Evolutionary conservation across 2,113 vertebrate genomes (phyloP).

Genomic region (Isurus oxyrinchus): DNA sequence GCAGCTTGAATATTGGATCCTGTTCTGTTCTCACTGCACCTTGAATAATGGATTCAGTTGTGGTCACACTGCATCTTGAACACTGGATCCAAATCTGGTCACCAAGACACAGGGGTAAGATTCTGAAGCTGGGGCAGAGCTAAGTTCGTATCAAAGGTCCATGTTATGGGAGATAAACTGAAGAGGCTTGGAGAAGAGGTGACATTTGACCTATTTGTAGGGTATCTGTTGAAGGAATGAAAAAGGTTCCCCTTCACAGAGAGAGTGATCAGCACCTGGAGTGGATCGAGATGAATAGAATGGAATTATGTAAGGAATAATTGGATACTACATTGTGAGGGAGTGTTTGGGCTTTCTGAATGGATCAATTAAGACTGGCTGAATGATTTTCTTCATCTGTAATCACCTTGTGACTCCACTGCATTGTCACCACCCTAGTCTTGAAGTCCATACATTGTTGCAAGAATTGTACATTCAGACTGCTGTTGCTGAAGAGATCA

Average conservation of each 20-base stretch:
- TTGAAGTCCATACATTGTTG: neutral
- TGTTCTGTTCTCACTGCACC: no score
- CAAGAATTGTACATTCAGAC: neutral
- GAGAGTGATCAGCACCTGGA: neutral
- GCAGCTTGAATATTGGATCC: no score
- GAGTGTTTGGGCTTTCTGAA: no score
- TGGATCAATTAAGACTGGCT: no score
- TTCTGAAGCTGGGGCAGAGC: neutral
- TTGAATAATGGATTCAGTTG: neutral
- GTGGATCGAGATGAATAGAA: neutral
- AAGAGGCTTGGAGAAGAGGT: neutral
- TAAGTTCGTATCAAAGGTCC: neutral
- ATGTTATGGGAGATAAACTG: neutral
- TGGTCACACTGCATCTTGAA: neutral
- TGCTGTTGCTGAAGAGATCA: neutral
- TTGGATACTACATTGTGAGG: neutral
- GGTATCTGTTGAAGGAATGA: neutral
- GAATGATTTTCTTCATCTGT: no score
- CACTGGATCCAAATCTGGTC: neutral
- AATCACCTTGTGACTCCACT: neutral
- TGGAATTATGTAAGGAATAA: neutral
- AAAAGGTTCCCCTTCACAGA: neutral
- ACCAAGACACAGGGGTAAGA: neutral
- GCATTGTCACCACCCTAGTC: neutral
- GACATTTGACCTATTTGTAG: neutral